Conservation (phyloP, 2,888 invertebrate species). For the Hemistola chrysoprasaria region DNA sequence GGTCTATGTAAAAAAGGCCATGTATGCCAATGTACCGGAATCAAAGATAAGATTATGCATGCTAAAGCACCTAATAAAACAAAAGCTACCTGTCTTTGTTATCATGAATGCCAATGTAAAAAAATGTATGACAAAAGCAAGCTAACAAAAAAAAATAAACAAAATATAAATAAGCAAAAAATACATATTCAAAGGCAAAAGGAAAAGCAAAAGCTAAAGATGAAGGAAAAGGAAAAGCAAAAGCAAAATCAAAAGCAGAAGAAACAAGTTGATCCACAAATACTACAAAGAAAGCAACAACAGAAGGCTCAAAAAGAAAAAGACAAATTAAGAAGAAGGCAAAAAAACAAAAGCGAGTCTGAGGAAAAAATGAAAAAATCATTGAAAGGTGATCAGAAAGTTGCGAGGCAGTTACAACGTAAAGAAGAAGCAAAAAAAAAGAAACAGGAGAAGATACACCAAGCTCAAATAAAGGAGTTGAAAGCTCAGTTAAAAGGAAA, state of each 20-base stretch:
- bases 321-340: not conserved
- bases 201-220: constrained; percentile 2
- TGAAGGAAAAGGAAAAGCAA: constrained; percentile 1
- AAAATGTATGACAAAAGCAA: not conserved
- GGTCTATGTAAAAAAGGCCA: no score
- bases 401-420: constrained; percentile 2
- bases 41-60: no score
- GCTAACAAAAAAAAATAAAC: constrained; percentile 1
- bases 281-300: not conserved
- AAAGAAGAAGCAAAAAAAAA: constrained; percentile 31
- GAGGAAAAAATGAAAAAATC: constrained; percentile 11
- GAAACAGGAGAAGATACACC: constrained; percentile 21
- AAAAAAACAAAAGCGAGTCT: not conserved
- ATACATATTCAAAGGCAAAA: not conserved
- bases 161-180: constrained; percentile 5
- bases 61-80: not conserved
- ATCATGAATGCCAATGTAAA: constrained; percentile 9
- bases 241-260: not conserved
- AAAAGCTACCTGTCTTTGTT: constrained; percentile 1
- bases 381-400: constrained; percentile 21
- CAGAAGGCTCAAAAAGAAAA: constrained; percentile 3
- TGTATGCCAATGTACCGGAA: no score
- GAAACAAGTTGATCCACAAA: not conserved
- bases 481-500: constrained; percentile 27
- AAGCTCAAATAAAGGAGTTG: constrained; percentile 29